phyloP scores from a whole-genome alignment of 2,113 vertebrate species.

The Oncorhynchus kisutch region DNA sequence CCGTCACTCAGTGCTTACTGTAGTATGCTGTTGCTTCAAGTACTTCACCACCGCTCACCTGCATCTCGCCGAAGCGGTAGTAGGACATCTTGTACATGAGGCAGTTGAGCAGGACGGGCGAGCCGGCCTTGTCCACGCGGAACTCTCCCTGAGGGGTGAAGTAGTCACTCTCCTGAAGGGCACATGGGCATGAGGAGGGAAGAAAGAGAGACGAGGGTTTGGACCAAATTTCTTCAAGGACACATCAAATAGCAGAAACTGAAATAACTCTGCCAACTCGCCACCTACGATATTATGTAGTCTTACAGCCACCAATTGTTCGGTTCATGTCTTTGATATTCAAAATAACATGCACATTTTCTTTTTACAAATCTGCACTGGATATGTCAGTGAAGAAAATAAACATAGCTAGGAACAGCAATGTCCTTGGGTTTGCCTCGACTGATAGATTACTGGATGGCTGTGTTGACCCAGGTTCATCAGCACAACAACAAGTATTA shows the following conservation, averaged over 20 bases:
- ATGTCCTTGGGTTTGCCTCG: no score
- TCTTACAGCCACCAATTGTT: no score
- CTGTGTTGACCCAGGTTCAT: background rate
- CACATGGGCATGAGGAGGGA: conserved; percentile 21
- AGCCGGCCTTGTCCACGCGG: conserved; percentile 96
- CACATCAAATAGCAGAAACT: background rate
- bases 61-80: conserved; percentile 99
- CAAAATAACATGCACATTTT: no score
- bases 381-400: no score
- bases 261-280: background rate
- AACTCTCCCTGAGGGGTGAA: conserved; percentile 99
- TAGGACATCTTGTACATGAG: conserved; percentile 99
- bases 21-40: background rate
- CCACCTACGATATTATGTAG: background rate
- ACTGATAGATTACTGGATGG: no score
- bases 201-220: conserved; percentile 62
- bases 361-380: no score
- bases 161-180: conserved; percentile 93
- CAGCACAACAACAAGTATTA: no score
- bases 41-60: conserved; percentile 75
- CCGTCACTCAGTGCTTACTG: conserved; percentile 21
- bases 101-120: conserved; percentile 96
- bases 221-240: background rate
- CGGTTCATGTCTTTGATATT: no score
- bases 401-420: no score